phyloP scores from a whole-genome alignment of 1,140 invertebrate genomes.

The Dinothrombium tinctorium region DNA sequence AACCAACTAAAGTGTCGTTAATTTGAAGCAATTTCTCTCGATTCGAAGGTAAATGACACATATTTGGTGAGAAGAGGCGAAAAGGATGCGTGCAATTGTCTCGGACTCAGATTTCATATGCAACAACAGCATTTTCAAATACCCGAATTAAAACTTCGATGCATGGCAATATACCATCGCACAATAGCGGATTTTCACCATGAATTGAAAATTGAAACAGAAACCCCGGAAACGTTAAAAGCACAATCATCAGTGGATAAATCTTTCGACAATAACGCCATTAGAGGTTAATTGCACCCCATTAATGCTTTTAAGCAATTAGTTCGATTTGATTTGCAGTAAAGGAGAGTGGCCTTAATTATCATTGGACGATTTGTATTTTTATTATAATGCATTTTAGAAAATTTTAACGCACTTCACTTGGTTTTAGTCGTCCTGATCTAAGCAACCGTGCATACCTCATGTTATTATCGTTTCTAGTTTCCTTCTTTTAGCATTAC shows the following conservation, averaged over 20 bases:
- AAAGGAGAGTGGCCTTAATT: background rate
- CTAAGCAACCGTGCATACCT: too few species aligned
- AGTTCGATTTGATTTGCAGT: background rate
- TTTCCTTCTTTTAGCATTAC: too few species aligned
- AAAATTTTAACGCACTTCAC: too few species aligned
- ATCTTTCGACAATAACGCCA: background rate
- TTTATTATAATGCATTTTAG: too few species aligned
- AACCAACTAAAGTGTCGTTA: too few species aligned
- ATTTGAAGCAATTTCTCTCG: too few species aligned
- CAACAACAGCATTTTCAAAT: slow-evolving; percentile 1
- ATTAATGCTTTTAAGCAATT: background rate
- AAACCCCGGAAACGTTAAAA: background rate
- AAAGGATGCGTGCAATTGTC: too few species aligned
- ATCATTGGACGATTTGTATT: too few species aligned
- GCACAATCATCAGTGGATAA: background rate
- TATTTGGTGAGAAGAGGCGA: too few species aligned
- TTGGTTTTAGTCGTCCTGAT: too few species aligned
- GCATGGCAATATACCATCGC: background rate
- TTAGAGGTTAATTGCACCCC: background rate
- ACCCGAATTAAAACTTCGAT: slow-evolving; percentile 2
- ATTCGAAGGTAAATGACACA: too few species aligned
- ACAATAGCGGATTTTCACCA: background rate
- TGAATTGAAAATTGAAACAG: background rate
- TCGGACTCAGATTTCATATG: background rate
- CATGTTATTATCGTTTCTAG: too few species aligned